Evolutionary conservation across 2,797 vertebrate species (phyloP).

Genomic region (Vespertilio murinus): DNA sequence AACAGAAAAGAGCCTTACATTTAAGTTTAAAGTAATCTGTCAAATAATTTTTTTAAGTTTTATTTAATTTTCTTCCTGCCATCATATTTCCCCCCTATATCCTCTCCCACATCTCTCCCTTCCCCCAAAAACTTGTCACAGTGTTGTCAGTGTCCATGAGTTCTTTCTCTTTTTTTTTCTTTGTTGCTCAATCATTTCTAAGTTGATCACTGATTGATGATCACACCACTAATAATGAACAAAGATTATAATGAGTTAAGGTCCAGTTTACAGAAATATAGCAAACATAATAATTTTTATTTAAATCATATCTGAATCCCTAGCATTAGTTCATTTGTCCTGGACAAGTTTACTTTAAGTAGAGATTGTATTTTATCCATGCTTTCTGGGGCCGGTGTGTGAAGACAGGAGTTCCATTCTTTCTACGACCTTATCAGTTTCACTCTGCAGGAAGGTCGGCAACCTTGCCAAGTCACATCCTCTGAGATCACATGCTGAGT

Average conservation of each 20-base stretch:
- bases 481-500: neutral
- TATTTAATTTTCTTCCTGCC: neutral
- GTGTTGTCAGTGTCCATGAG: neutral
- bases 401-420: neutral
- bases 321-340: slow-evolving; percentile 12
- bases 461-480: neutral
- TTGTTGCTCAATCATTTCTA: neutral
- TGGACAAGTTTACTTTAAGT: neutral
- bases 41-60: slow-evolving; percentile 44
- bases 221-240: slow-evolving; percentile 51
- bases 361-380: neutral
- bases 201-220: slow-evolving; percentile 54
- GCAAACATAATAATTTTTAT: slow-evolving; percentile 39
- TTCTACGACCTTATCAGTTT: neutral
- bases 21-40: slow-evolving; percentile 72
- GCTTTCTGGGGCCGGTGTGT: neutral
- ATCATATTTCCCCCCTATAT: neutral
- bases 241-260: slow-evolving; percentile 35
- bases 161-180: neutral
- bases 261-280: neutral
- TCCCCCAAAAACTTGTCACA: neutral
- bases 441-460: neutral
- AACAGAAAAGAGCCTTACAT: slow-evolving; percentile 77
- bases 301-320: slow-evolving; percentile 21
- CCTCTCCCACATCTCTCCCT: neutral